Base-by-base conservation (phyloP, 2,888 invertebrate genomes). In the Nomada fucata region DNA sequence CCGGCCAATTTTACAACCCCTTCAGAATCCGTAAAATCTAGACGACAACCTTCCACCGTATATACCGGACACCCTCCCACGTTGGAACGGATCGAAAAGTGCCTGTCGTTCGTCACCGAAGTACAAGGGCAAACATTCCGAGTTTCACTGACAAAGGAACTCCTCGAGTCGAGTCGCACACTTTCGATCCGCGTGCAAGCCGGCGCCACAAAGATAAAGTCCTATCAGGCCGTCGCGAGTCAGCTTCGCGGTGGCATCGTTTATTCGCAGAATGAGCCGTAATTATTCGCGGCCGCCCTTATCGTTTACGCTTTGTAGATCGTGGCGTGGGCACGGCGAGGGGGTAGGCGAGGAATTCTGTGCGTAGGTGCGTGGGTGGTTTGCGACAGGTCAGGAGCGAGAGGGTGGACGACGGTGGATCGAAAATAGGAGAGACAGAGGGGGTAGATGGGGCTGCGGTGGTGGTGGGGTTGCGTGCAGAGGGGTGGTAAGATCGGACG, bases 301-400 rank as follows among this genome's bases (percentile, higher is more conserved):
- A 20, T 23, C 23, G 13, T 26, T 26, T 11, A 10, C 20, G 10
- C n/a, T 20, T 5, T 26, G 57, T 9, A 2, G 23, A 13, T 23
- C 57, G 11, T 20, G 23, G 44, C n/a, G 18, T 36, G 69, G 52
- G n/a, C 44, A 26, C 10, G 36, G 29, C n/a, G 26, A n/a, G n/a
- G n/a, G n/a, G 53, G 26, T 9, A 36, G 26, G 59, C 44, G 23
- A 60, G 20, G 76, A 76, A 69, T 67, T 50, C 69, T 68, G 84
- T 89, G 88, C 86, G 84, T 86, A 84, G 87, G 84, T 88, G 91
- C 90, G 92, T 91, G 90, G 91, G 89, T 83, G 89, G 84, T 78
- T 93, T 93, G 92, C 90, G 92, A 91, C 92, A 93, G 93, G 93
- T 93, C 93, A 93, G 92, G 92, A 91, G 92, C 90, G 87, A 82